Evolutionary conservation across 2,113 vertebrate species (phyloP).

Genomic region (Mus spicilegus): DNA sequence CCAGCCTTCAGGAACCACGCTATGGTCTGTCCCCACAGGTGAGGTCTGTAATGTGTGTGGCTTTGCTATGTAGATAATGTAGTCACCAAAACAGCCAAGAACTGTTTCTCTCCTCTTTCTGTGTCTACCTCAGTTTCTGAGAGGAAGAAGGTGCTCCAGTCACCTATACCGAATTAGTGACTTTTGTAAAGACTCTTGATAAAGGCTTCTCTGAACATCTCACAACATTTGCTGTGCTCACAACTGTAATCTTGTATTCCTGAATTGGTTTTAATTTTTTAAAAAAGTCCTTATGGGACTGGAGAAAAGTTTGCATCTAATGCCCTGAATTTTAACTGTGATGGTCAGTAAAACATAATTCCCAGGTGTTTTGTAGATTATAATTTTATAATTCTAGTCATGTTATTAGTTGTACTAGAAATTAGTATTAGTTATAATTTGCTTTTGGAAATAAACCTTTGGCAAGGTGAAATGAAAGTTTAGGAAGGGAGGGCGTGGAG

Average conservation of each 20-base stretch:
- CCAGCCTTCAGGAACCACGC: background rate
- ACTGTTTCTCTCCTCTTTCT: background rate
- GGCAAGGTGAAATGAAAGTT: conserved; percentile 18
- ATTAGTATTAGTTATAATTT: background rate
- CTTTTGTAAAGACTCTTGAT: background rate
- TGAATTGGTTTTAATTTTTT: conserved; percentile 30
- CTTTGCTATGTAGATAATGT: background rate
- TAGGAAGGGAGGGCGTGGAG: background rate
- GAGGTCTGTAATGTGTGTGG: background rate
- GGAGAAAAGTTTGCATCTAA: background rate
- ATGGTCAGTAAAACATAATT: background rate
- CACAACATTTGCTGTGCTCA: background rate
- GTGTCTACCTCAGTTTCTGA: background rate
- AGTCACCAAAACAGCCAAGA: background rate
- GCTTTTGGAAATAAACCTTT: background rate
- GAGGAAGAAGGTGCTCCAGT: background rate
- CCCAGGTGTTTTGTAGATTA: background rate
- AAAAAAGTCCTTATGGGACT: background rate
- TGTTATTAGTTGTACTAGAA: background rate
- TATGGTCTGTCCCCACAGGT: background rate
- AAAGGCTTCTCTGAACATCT: background rate
- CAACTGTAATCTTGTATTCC: background rate
- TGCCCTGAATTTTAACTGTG: conserved; percentile 1
- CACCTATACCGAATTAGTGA: background rate
- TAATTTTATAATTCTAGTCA: conserved; percentile 22